Evolutionary conservation across 2,113 vertebrate genomes (phyloP), one percentile per base, ranked within the genome.

Genomic region (Prinia subflava): DNA sequence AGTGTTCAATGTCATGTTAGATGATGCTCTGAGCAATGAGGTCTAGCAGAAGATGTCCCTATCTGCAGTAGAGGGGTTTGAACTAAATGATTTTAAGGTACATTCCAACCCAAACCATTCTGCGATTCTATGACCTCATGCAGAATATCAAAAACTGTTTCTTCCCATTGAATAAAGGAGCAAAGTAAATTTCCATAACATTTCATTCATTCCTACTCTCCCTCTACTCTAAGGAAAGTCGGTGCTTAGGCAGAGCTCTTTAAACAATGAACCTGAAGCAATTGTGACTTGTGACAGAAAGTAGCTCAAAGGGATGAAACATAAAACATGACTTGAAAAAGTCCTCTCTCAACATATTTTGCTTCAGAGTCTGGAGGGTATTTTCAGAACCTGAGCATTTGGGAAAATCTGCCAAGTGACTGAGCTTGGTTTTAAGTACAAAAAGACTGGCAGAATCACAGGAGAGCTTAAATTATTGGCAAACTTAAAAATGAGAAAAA

Each of bases 401-500:
- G 52, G 84, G 42, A 70, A 95, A 94, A 92, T 35, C 80, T 87
- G 44, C 35, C 87, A 89, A 74, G 50, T 6, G 37, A 53, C 17
- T 76, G 53, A 87, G 83, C 49, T 96, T 86, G 81, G 52, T 77
- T 96, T 94, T 92, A 50, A 91, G 93, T 69, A 83, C 63, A 90
- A 95, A 94, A 74, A 91, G 70, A 44, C 70, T 96, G 71, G 73
- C 77, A 86, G 92, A 87, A 94, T 92, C 94, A 74, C 68, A 89
- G 44, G 65, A 87, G 89, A 85, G 79, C 22, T 91, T 94, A 90
- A 91, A 80, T 89, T 96, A 94, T 88, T 96, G 81, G 68, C 95
- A 70, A 97, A 94, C 42, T 83, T 79, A 64, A 87, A 92, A 86
- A 81, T 46, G 84, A 96, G 90, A 92, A 87, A 95, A 92, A 87